These are phyloP conservation scores for Porites rus DNA, from an alignment of 92 coral and sea anemone genomes.

Conservation along the genomic window DNA sequence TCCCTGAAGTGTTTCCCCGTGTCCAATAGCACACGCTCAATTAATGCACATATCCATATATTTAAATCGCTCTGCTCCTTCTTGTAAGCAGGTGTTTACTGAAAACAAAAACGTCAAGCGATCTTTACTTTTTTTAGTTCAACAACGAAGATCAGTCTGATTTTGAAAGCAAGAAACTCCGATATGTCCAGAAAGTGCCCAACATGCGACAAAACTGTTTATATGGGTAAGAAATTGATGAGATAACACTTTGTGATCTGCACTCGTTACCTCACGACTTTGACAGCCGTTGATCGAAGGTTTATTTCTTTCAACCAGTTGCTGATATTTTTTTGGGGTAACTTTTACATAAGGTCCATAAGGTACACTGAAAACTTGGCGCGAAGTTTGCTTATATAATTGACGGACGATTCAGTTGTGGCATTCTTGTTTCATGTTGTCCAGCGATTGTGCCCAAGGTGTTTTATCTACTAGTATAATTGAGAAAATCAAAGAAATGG, in stretches of 20 bases:
- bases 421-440: background rate
- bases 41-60: conserved; percentile 13
- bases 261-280: no score
- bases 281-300: no score
- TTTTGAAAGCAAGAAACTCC: background rate
- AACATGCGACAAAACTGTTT: conserved; percentile 42
- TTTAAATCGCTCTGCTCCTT: background rate
- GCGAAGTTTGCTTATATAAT: no score
- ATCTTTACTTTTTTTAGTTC: background rate
- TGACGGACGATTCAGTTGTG: no score
- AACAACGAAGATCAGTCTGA: background rate
- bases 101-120: conserved; percentile 3
- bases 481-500: conserved; percentile 2
- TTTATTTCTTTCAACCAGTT: no score
- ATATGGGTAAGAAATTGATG: conserved; percentile 29
- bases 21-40: background rate
- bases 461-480: background rate
- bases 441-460: no score
- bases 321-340: no score
- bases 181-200: conserved; percentile 42
- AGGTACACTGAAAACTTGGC: no score
- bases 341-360: no score
- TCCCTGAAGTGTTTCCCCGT: background rate
- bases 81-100: background rate
- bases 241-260: background rate